Evolutionary conservation across 2,888 invertebrate genomes (phyloP).

Genomic region (Seira musarum): DNA sequence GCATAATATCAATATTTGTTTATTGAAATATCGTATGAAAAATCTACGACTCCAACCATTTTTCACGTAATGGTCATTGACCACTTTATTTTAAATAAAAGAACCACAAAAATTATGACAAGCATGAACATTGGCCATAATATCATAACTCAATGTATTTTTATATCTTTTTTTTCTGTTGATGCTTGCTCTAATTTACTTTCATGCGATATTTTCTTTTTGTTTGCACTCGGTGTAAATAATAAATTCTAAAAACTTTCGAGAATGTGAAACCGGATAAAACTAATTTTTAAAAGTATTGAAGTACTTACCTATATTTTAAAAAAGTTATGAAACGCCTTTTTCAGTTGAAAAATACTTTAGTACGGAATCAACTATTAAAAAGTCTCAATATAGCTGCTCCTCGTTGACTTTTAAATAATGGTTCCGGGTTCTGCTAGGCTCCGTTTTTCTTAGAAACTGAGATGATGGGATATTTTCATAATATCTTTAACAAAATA

Average conservation of each 20-base stretch:
- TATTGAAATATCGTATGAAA: neutral
- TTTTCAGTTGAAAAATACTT: conserved; percentile 48
- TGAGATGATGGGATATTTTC: neutral
- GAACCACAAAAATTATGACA: neutral
- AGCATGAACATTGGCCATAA: too few relatives aligned
- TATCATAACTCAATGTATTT: too few relatives aligned
- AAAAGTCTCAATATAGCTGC: too few relatives aligned
- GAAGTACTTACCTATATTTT: conserved; percentile 52
- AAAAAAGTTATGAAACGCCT: conserved; percentile 49
- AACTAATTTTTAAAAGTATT: neutral
- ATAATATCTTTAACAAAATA: neutral
- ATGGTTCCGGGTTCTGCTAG: neutral
- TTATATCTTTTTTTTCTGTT: too few relatives aligned
- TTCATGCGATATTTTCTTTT: too few relatives aligned
- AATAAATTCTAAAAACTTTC: too few relatives aligned
- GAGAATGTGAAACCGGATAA: too few relatives aligned
- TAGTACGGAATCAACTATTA: too few relatives aligned
- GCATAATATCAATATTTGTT: conserved; percentile 1
- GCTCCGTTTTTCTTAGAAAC: neutral
- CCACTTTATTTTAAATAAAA: neutral
- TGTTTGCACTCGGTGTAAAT: too few relatives aligned
- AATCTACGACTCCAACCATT: too few relatives aligned
- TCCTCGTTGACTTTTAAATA: too few relatives aligned
- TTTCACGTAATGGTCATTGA: neutral
- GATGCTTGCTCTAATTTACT: too few relatives aligned